phyloP scores from a whole-genome alignment of 2,888 invertebrate species.

The Meiosimyza platycephala region DNA sequence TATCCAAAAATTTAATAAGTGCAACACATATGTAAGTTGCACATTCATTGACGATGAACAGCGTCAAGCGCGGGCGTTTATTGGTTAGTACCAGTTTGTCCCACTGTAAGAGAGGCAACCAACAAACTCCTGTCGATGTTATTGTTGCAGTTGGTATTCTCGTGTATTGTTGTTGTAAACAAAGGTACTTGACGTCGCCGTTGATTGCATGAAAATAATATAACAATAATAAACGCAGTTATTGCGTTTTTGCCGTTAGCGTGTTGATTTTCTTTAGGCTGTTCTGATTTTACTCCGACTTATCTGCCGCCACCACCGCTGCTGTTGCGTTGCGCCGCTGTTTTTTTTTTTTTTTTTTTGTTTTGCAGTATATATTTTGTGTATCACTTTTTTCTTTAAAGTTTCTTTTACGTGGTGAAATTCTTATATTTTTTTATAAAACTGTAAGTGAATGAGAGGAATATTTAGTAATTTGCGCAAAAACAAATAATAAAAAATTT shows the following conservation, averaged over 20 bases:
- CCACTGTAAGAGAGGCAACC: no score
- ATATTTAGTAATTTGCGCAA: background rate
- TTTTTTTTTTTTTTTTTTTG: constrained; percentile 17
- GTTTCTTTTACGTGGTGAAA: constrained; percentile 8
- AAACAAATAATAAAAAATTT: background rate
- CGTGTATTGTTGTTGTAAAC: constrained; percentile 12
- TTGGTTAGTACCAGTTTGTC: no score
- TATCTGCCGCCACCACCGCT: constrained; percentile 1
- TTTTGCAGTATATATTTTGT: constrained; percentile 31
- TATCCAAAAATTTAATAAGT: constrained; percentile 1
- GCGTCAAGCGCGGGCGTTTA: no score
- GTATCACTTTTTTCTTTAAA: constrained; percentile 24
- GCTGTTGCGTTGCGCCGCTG: constrained; percentile 5
- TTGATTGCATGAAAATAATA: background rate
- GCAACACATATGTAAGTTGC: no score
- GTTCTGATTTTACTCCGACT: constrained; percentile 13
- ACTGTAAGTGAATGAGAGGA: background rate
- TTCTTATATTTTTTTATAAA: background rate
- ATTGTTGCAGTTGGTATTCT: background rate
- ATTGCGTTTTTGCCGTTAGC: constrained; percentile 13
- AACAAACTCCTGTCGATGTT: constrained; percentile 7
- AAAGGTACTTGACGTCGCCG: background rate
- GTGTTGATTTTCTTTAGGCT: constrained; percentile 8
- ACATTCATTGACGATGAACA: constrained; percentile 12
- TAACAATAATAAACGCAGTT: constrained; percentile 23